Base-by-base conservation (phyloP, 2,113 vertebrate genomes). In the Erythrocebus patas region DNA sequence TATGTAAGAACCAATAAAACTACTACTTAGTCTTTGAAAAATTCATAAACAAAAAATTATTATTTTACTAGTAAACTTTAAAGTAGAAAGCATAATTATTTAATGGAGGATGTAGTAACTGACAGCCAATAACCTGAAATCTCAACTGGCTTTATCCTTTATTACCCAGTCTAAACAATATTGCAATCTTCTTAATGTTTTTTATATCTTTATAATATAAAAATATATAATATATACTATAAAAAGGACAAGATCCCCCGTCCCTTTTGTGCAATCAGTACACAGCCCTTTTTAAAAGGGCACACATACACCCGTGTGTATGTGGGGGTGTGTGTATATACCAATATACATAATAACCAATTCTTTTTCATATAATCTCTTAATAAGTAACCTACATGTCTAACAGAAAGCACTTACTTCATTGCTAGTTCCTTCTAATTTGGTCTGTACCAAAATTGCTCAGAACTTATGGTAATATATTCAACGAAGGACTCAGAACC, bases 381-480 rank as follows among this genome's bases (percentile, higher is more conserved):
- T 75, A 91, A 61, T 27, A 89, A 68, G 7, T 91, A 80, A 68
- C n/a, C 59, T 96, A 96, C 95, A 79, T 96, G 89, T 84, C 79
- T 90, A 78, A 94, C 72, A 93, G 78, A 68, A 75, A 98, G 73
- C 76, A 79, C 94, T 96, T 83, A 89, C 30, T 97, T 97, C 95
- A 97, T 48, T 48, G 30, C 30, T 70, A 40, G 43, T n/a, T 94
- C 64, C 73, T 92, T 96, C 68, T 89, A 68, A 55, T 70, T 94
- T 97, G 78, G 80, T 93, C 68, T 72, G 35, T 20, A 59, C 30
- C 89, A 91, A 96, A 97, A 85, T 40, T 96, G 79, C 52, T 96
- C 86, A 89, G 57, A 68, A 82, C 52, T 64, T 85, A 96, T 35
- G 59, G 48, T 96, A 81, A 80, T 73, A 43, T 59, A 35, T 11